These are phyloP conservation scores for Oreotrochilus melanogaster DNA, from an alignment of 2,113 vertebrate species.

Conservation along the genomic window DNA sequence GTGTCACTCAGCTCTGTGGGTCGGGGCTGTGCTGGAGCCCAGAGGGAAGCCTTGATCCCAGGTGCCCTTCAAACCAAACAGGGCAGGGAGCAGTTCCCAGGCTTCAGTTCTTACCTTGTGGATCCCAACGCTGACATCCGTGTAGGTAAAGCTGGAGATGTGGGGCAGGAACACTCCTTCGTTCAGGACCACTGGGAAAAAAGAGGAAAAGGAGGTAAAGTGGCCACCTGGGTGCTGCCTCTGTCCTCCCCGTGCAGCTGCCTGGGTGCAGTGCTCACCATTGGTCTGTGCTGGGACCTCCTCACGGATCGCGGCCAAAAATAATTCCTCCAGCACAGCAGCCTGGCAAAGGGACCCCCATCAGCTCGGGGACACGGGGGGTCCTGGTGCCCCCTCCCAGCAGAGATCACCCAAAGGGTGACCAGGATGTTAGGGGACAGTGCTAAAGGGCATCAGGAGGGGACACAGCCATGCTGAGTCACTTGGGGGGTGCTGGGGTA, in stretches of 20 bases:
- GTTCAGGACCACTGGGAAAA: neutral
- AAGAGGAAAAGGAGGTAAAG: neutral
- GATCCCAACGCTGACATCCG: neutral
- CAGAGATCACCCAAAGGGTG: neutral
- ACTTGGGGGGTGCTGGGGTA: neutral
- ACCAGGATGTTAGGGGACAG: neutral
- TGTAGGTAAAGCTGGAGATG: neutral
- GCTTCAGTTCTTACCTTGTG: constrained; percentile 19
- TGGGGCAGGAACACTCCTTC: constrained; percentile 45
- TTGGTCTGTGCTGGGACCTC: constrained; percentile 13
- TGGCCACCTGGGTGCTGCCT: neutral
- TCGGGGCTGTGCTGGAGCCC: neutral
- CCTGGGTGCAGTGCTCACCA: neutral
- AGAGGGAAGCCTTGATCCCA: neutral
- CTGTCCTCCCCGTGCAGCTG: accelerated
- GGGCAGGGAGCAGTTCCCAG: neutral
- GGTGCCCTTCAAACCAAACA: neutral
- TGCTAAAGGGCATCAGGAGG: neutral
- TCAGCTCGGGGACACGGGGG: accelerated
- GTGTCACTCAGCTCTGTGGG: neutral
- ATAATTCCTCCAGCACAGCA: constrained; percentile 18
- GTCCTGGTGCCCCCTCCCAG: neutral
- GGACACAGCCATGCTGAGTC: accelerated
- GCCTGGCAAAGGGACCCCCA: neutral
- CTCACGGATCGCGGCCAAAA: neutral